Evolutionary conservation across 2,113 vertebrate genomes (phyloP).

Genomic region (Channa maculata): DNA sequence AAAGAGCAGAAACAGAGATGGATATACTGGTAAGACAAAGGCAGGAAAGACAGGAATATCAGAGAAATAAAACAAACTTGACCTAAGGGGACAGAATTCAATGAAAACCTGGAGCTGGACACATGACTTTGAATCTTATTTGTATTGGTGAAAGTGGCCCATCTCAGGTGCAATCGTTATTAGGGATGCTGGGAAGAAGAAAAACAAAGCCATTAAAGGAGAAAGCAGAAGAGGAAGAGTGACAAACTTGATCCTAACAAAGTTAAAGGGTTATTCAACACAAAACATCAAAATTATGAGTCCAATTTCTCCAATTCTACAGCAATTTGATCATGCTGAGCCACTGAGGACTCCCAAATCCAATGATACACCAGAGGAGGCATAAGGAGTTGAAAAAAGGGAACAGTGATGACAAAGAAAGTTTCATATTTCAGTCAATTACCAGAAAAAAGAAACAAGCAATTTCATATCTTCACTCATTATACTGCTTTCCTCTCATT

Average conservation of each 20-base stretch:
- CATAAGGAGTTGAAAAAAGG: constrained; percentile 44
- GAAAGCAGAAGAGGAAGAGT: constrained; percentile 56
- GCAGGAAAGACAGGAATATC: constrained; percentile 79
- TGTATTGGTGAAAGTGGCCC: constrained; percentile 96
- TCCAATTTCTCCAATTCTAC: constrained; percentile 82
- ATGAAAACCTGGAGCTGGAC: constrained; percentile 90
- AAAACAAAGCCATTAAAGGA: constrained; percentile 81
- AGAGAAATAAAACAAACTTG: constrained; percentile 89
- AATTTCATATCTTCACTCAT: constrained; percentile 6
- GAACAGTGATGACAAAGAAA: constrained; percentile 47
- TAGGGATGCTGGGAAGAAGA: constrained; percentile 72
- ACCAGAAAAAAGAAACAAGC: constrained; percentile 19
- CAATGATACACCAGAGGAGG: constrained; percentile 64
- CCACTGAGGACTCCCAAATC: constrained; percentile 66
- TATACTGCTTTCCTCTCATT: constrained; percentile 17
- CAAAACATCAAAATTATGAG: constrained; percentile 79
- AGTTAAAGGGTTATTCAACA: constrained; percentile 76
- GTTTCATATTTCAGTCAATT: constrained; percentile 69
- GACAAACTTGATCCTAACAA: constrained; percentile 81
- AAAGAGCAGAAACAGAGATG: constrained; percentile 66
- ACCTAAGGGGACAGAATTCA: constrained; percentile 90
- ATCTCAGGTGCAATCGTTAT: constrained; percentile 85
- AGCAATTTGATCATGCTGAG: constrained; percentile 73
- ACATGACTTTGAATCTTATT: constrained; percentile 97
- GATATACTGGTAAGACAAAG: constrained; percentile 68